These are phyloP conservation scores for Ophiothrix spiculata DNA, from an alignment of 35 echinoderm and acorn worm species.

Conservation along the genomic window DNA sequence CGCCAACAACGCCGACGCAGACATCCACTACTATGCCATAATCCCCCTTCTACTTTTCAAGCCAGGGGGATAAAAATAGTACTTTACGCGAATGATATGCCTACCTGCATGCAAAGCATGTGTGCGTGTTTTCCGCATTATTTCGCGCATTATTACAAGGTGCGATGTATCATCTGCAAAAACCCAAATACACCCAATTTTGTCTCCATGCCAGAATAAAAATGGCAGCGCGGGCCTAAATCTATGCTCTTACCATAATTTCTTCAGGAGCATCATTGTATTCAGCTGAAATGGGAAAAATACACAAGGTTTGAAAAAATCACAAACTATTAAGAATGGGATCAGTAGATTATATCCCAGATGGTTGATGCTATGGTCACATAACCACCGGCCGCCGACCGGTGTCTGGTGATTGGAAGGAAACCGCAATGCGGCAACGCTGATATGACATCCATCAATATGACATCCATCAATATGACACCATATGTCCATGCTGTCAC, in stretches of 20 bases:
- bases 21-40: too few relatives aligned
- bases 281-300: slow-evolving; percentile 56
- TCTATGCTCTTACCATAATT: slow-evolving; percentile 75
- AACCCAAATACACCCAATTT: not conserved
- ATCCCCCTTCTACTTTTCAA: too few relatives aligned
- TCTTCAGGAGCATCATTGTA: slow-evolving; percentile 94
- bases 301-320: too few relatives aligned
- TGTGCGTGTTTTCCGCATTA: not conserved
- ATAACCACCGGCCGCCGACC: too few relatives aligned
- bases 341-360: not conserved
- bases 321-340: not conserved
- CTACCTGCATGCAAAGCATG: not conserved
- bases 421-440: too few relatives aligned
- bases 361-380: not conserved
- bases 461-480: too few relatives aligned
- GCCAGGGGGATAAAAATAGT: not conserved
- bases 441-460: not conserved
- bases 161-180: not conserved
- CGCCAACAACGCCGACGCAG: too few relatives aligned
- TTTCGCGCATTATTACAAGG: not conserved
- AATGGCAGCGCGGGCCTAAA: too few relatives aligned
- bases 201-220: too few relatives aligned
- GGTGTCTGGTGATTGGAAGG: too few relatives aligned
- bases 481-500: too few relatives aligned
- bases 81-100: not conserved